These are phyloP conservation scores for Tachuris rubrigastra DNA, from an alignment of 2,113 vertebrate genomes.

Conservation along the genomic window DNA sequence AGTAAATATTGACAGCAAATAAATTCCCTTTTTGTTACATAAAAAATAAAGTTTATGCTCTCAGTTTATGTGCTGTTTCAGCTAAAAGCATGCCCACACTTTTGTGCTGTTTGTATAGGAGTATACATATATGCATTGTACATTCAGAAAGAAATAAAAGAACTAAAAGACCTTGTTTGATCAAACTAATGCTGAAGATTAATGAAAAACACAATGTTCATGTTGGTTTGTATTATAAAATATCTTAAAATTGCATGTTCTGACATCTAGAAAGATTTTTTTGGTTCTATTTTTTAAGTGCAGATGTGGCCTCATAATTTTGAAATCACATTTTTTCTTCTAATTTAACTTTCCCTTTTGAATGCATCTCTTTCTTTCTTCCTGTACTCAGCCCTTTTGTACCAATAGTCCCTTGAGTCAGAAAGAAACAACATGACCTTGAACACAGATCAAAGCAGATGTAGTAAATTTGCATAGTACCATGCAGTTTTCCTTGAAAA, in stretches of 20 bases:
- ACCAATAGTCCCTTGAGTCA: neutral
- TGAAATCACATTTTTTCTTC: neutral
- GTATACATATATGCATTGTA: rapidly evolving
- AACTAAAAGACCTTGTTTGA: neutral
- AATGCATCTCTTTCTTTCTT: neutral
- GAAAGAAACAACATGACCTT: constrained; percentile 39
- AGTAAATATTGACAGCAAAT: neutral
- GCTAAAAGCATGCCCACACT: neutral
- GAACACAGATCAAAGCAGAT: neutral
- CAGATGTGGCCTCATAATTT: neutral
- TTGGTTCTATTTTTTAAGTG: neutral
- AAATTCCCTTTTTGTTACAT: neutral
- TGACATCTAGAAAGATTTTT: neutral
- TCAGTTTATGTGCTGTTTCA: neutral
- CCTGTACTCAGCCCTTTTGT: neutral
- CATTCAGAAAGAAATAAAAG: neutral
- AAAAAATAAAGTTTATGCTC: neutral
- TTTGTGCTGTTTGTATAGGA: neutral
- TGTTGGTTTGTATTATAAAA: neutral
- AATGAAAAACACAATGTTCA: neutral
- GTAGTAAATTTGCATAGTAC: constrained; percentile 42
- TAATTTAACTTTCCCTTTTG: neutral
- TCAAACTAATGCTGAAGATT: neutral
- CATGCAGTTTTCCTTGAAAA: constrained; percentile 37
- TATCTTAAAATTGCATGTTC: neutral